phyloP scores from a whole-genome alignment of 2,797 vertebrate species.

The Podarcis lilfordi region DNA sequence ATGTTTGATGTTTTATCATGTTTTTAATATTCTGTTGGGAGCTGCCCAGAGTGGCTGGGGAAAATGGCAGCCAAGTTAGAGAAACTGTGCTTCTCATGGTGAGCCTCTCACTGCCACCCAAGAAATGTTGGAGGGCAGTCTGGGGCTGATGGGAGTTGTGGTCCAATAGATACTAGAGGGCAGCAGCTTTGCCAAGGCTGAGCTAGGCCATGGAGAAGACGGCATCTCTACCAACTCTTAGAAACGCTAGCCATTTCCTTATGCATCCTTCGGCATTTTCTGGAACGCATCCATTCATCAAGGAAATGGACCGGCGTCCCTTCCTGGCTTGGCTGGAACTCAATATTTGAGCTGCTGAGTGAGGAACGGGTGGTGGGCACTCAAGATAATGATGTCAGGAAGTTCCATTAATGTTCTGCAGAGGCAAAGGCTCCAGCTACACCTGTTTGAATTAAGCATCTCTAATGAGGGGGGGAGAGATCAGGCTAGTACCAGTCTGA shows the following conservation, averaged over 20 bases:
- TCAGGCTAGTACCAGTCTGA: background rate
- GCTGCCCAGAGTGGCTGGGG: too few relatives aligned
- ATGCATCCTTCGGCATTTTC: background rate
- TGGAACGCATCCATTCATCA: background rate
- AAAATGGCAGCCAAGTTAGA: too few relatives aligned
- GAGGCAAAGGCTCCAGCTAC: background rate
- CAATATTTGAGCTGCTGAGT: background rate
- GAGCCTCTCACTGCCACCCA: too few relatives aligned
- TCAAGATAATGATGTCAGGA: background rate
- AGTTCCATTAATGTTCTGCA: background rate
- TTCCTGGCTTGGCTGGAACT: background rate
- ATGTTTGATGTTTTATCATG: too few relatives aligned
- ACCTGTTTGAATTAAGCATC: background rate
- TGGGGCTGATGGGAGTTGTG: too few relatives aligned
- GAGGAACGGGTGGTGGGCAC: background rate
- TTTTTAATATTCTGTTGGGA: too few relatives aligned
- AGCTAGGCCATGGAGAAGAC: rapidly evolving
- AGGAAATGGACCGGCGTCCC: background rate
- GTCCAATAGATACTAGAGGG: too few relatives aligned
- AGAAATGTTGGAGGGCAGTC: too few relatives aligned
- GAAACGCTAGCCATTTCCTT: background rate
- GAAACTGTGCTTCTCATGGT: too few relatives aligned
- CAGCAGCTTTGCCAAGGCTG: too few relatives aligned
- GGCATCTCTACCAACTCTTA: background rate
- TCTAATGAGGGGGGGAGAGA: too few relatives aligned